Evolutionary conservation across 2,888 invertebrate species (phyloP).

Genomic region (Smittia aterrima): DNA sequence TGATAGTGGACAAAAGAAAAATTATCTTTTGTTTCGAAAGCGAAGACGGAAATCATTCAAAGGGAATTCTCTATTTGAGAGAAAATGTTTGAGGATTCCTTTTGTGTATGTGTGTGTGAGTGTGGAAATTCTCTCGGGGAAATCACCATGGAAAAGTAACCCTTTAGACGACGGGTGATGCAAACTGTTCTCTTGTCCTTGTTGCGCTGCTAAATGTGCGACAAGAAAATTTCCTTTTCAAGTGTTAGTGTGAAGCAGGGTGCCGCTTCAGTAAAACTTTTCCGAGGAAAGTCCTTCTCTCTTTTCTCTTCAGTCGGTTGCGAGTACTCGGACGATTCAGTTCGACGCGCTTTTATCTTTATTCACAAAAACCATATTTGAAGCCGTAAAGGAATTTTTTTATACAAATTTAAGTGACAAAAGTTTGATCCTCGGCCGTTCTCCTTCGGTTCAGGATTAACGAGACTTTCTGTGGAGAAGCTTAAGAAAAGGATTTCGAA

Average conservation of each 20-base stretch:
- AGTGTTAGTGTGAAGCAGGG: background rate
- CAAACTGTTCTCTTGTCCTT: conserved; percentile 1
- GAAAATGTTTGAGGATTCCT: no score
- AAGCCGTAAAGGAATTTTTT: conserved; percentile 38
- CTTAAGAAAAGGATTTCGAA: conserved; percentile 30
- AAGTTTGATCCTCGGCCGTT: no score
- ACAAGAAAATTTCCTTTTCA: background rate
- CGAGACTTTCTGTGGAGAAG: background rate
- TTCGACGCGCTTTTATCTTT: background rate
- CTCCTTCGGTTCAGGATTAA: background rate
- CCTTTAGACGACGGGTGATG: conserved; percentile 31
- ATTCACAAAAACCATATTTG: background rate
- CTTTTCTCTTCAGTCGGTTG: conserved; percentile 30
- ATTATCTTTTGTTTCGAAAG: conserved; percentile 44
- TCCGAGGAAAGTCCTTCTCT: background rate
- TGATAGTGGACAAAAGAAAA: background rate
- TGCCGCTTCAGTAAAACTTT: background rate
- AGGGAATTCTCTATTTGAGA: background rate
- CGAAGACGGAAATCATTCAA: background rate
- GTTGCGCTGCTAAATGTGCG: background rate
- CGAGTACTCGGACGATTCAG: conserved; percentile 19
- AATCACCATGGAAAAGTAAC: conserved; percentile 1
- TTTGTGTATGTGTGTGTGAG: background rate
- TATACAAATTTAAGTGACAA: background rate
- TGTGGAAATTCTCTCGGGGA: background rate